phyloP scores from a whole-genome alignment of 2,888 invertebrate genomes.

The Scelioninae gen. 1 region DNA sequence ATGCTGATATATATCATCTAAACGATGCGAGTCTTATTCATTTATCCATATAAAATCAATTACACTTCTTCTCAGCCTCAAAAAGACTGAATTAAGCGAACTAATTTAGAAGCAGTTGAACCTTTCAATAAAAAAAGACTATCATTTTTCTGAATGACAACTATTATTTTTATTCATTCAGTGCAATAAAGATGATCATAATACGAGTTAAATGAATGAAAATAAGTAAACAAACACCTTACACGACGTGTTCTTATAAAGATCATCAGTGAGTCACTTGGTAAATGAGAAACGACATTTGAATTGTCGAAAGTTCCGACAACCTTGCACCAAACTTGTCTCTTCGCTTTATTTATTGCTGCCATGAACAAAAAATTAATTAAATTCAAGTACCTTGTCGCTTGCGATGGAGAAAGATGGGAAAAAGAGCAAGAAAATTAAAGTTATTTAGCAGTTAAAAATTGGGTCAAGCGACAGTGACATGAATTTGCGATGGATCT shows the following conservation, averaged over 20 bases:
- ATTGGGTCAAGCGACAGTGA: constrained; percentile 29
- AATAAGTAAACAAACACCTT: not conserved
- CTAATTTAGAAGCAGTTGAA: constrained; percentile 11
- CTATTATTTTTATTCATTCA: constrained; percentile 5
- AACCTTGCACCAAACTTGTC: constrained; percentile 2
- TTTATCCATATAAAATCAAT: constrained; percentile 45
- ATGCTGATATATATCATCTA: constrained; percentile 31
- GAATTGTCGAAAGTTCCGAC: not conserved
- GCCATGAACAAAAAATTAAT: constrained; percentile 5
- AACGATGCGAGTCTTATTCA: constrained; percentile 10
- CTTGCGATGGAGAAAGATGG: not conserved
- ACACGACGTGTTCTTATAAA: not conserved
- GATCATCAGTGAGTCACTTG: not conserved
- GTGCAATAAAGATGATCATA: not conserved
- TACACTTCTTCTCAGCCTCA: constrained; percentile 29
- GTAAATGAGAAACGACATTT: constrained; percentile 1
- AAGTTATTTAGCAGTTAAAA: constrained; percentile 5
- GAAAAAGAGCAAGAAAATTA: not conserved
- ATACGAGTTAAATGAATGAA: not conserved
- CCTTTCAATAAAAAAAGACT: constrained; percentile 8
- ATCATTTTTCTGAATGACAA: constrained; percentile 5
- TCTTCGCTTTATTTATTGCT: constrained; percentile 1
- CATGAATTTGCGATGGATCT: constrained; percentile 14
- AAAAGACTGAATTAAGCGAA: constrained; percentile 30
- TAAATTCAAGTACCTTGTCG: constrained; percentile 14